Evolutionary conservation across 2,797 vertebrate species (phyloP).

Genomic region (Atherinosoma microstoma): DNA sequence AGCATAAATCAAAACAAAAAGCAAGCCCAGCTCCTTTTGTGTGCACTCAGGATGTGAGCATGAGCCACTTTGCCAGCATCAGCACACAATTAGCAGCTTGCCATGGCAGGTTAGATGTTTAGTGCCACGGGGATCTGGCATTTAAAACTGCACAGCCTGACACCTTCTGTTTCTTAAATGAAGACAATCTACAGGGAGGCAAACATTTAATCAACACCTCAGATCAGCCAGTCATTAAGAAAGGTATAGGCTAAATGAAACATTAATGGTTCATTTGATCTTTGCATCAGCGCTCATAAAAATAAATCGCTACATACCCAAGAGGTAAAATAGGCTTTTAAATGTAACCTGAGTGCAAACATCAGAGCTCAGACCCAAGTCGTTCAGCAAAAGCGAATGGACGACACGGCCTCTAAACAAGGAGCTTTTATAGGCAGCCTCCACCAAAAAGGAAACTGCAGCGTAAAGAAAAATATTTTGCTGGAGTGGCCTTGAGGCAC

Average conservation of each 20-base stretch:
- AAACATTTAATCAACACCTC: constrained; percentile 78
- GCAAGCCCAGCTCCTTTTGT: constrained; percentile 59
- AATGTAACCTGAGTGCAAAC: constrained; percentile 11
- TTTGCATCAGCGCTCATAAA: constrained; percentile 37
- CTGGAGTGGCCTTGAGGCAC: constrained; percentile 48
- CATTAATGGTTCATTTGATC: constrained; percentile 41
- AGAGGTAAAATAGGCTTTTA: constrained; percentile 11
- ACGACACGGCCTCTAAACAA: constrained; percentile 53
- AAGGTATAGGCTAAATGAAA: constrained; percentile 34
- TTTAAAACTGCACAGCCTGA: constrained; percentile 74
- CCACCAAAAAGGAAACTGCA: constrained; percentile 63
- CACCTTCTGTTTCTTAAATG: constrained; percentile 79
- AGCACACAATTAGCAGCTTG: constrained; percentile 75
- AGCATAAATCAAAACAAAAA: constrained; percentile 57
- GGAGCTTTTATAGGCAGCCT: constrained; percentile 45
- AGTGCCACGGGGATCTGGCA: constrained; percentile 74
- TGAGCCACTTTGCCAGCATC: constrained; percentile 62
- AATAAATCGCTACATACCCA: constrained; percentile 8
- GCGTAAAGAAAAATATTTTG: constrained; percentile 72
- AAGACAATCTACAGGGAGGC: constrained; percentile 70
- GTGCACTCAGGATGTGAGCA: constrained; percentile 39
- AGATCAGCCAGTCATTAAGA: constrained; percentile 63
- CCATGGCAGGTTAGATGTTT: constrained; percentile 70
- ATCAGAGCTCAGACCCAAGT: constrained; percentile 20
- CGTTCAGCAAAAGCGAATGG: constrained; percentile 40